Evolutionary conservation across 2,888 invertebrate genomes (phyloP).

Genomic region (Arrhopalites spinosus): DNA sequence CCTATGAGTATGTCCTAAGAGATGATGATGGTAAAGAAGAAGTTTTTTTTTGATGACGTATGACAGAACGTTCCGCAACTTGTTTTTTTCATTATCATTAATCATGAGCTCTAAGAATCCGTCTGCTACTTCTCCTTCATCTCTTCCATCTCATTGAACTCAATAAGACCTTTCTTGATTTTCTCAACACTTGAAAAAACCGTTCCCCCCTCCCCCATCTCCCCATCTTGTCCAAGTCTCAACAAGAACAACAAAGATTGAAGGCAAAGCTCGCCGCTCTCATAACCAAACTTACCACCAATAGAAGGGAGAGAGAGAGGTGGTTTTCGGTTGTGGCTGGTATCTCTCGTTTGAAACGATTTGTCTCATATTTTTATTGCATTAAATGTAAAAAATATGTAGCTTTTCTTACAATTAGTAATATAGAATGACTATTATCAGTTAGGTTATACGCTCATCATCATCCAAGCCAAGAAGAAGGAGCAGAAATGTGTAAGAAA

Average conservation of each 20-base stretch:
- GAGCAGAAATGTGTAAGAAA: neutral
- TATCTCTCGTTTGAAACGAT: too few relatives aligned
- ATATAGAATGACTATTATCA: neutral
- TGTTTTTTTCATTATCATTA: conserved; percentile 39
- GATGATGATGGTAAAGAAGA: neutral
- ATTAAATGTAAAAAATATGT: too few relatives aligned
- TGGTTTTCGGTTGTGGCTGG: too few relatives aligned
- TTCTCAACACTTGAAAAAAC: conserved; percentile 10
- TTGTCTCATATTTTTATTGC: conserved; percentile 30
- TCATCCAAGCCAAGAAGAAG: neutral
- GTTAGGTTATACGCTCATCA: neutral
- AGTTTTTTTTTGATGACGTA: too few relatives aligned
- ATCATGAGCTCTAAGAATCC: conserved; percentile 24
- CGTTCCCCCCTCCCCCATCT: neutral
- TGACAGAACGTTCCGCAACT: neutral
- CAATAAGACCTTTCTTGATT: conserved; percentile 32
- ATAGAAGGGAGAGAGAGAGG: too few relatives aligned
- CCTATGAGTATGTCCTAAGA: too few relatives aligned
- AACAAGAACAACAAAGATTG: too few relatives aligned
- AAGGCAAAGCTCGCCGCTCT: neutral
- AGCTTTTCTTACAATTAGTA: conserved; percentile 7
- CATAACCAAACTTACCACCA: too few relatives aligned
- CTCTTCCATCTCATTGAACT: conserved; percentile 33
- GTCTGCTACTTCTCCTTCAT: conserved; percentile 23
- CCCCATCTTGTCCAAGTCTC: neutral